Evolutionary conservation across 2,113 vertebrate species (phyloP), one percentile per base, ranked within the genome.

Genomic region (Marcusenius ussheri): DNA sequence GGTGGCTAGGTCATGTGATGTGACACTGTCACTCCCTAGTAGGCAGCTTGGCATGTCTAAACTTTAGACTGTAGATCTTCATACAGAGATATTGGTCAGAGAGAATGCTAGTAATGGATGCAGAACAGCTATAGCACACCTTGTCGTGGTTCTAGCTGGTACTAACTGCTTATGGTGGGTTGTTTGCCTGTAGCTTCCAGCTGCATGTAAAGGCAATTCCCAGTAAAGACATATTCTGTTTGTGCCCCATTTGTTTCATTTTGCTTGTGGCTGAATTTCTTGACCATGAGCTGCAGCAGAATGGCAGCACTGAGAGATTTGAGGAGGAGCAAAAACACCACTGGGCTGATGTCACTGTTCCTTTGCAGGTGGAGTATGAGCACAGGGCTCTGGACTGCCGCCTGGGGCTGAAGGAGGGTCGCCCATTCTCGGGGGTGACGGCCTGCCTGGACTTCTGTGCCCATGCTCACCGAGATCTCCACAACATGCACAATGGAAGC

Each of bases 361-460:
- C 92, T 91, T 89, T 92, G 1, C 93, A 99, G 98, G 96, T 99
- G 27, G 98, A 99, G 92, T 97, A 97, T 46, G 98, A 99, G 93
- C 96, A 98, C 91, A 95, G 98, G 93, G 98, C 97, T 53, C 94
- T 95, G 0, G 98, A 99, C 91, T 99, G 98, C 50, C 97, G 98
- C 15, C 94, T 99, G 91, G 98, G 98, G 27, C 90, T 95, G 31
- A 97, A 97, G 91, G 97, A 99, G 90, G 98, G 98, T 15, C 97
- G 98, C 31, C 98, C 98, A 0, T 99, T 99, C 94, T 99, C 98
- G 46, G 98, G 98, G 35, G 98, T 99, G 92, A 99, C 98, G 1
- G 98, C 98, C 21, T 99, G 98, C 93, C 91, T 99, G 91, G 98
- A 99, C 93, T 99, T 99, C 91, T 99, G 98, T 49, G 98, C 98